Evolutionary conservation across 2,113 vertebrate species (phyloP), one percentile per base, ranked within the genome.

Genomic region (Progne subis): DNA sequence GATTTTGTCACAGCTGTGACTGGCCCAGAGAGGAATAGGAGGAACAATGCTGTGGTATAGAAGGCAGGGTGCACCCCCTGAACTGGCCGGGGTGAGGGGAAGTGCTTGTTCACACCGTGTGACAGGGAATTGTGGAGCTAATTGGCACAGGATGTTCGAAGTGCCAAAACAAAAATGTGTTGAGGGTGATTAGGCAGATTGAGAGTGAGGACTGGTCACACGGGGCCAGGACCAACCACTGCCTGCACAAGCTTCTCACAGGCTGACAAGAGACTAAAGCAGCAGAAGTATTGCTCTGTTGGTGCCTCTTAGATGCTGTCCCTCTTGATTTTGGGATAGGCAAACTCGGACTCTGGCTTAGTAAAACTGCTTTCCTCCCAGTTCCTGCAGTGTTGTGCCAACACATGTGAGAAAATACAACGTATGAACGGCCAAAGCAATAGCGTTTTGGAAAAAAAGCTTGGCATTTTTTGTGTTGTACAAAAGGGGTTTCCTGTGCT

Each of bases 381-480:
- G 26, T 28, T 88, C 19, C 75, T 79, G 59, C 43, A 25, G 52
- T 11, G 49, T 26, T 84, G 70, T 90, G 69, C 71, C 68, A 85
- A 28, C 77, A 59, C 9, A 2, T 23, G 21, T 67, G 53, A 72
- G 44, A 18, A 90, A 87, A 76, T 12, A 21, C 6, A 3, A 59
- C 0, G 0, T 18, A 4, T 3, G 80, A 55, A 9, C 64, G 86
- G 86, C 60, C 76, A 81, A 67, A 92, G 56, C 47, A 86, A 28
- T 47, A 0, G 0, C 0, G 0, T 14, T 95, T 63, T 74, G 82
- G n/a, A 18, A 47, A 68, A 76, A 76, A 39, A 68, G 31, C 0
- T 0, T 20, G 19, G 47, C 64, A 63, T 1, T 2, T 68, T 78
- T 63, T 4, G 4, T 63, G 14, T 16, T 83, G 68, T 34, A 50